Evolutionary conservation across 2,888 invertebrate species (phyloP).

Genomic region (Ormyrus rosae): DNA sequence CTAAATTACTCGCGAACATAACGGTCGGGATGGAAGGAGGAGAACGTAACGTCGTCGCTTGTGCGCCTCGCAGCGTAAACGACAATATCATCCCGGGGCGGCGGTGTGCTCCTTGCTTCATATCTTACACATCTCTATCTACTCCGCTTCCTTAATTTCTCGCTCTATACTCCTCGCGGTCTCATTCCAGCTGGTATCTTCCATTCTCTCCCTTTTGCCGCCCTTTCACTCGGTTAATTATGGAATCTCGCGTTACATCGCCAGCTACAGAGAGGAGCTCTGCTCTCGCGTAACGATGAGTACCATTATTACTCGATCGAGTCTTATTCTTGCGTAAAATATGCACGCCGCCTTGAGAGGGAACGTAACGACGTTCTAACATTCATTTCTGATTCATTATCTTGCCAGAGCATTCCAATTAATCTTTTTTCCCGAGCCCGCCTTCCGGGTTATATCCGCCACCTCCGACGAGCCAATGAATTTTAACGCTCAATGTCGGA

Average conservation of each 20-base stretch:
- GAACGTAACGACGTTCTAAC: conserved; percentile 22
- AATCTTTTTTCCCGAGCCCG: neutral
- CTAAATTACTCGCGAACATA: conserved; percentile 27
- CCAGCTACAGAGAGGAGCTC: neutral
- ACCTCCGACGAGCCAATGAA: neutral
- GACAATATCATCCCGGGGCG: conserved; percentile 31
- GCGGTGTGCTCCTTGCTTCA: conserved; percentile 1
- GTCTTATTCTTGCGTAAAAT: conserved; percentile 3
- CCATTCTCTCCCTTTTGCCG: neutral
- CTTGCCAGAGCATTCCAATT: conserved; percentile 19
- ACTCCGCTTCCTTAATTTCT: conserved; percentile 49
- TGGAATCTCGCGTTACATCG: conserved; percentile 20
- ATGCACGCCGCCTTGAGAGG: neutral
- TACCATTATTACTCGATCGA: conserved; percentile 39
- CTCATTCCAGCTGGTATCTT: conserved; percentile 21
- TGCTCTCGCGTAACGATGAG: conserved; percentile 16
- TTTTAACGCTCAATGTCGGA: neutral
- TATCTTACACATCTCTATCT: conserved; percentile 39
- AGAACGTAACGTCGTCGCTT: neutral
- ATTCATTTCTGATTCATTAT: conserved; percentile 37
- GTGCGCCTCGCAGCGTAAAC: conserved; percentile 3
- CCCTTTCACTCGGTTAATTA: conserved; percentile 28
- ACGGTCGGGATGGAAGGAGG: neutral
- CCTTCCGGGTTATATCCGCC: neutral
- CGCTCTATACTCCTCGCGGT: conserved; percentile 5